phyloP scores from a whole-genome alignment of 1,140 invertebrate species.

The Oppia nitens region DNA sequence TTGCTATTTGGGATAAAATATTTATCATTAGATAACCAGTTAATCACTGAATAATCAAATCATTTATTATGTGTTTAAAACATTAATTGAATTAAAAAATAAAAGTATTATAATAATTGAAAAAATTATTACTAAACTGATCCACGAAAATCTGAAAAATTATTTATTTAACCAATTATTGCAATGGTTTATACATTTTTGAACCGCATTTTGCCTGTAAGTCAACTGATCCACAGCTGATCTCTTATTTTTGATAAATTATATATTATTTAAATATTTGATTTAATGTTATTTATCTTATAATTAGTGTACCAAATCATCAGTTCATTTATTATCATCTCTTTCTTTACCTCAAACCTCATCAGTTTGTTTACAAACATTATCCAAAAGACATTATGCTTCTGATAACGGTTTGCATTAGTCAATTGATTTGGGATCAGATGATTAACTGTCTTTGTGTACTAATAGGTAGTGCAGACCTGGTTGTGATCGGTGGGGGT shows the following conservation, averaged over 20 bases:
- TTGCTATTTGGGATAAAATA: no score
- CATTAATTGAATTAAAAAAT: no score
- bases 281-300: neutral
- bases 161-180: no score
- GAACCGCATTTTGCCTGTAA: neutral
- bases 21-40: no score
- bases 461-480: slow-evolving; percentile 35
- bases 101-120: no score
- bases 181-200: neutral
- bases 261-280: neutral
- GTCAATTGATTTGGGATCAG: neutral
- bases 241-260: no score
- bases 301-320: neutral
- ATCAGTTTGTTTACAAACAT: neutral
- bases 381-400: neutral
- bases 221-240: neutral
- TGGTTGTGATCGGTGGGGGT: slow-evolving; percentile 94
- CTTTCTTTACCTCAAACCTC: neutral
- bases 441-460: neutral
- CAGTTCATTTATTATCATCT: neutral
- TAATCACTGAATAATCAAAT: no score
- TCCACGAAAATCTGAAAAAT: no score
- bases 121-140: no score
- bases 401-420: neutral
- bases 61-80: no score